phyloP scores from a whole-genome alignment of 2,113 vertebrate genomes.

The Bothrops jararaca region DNA sequence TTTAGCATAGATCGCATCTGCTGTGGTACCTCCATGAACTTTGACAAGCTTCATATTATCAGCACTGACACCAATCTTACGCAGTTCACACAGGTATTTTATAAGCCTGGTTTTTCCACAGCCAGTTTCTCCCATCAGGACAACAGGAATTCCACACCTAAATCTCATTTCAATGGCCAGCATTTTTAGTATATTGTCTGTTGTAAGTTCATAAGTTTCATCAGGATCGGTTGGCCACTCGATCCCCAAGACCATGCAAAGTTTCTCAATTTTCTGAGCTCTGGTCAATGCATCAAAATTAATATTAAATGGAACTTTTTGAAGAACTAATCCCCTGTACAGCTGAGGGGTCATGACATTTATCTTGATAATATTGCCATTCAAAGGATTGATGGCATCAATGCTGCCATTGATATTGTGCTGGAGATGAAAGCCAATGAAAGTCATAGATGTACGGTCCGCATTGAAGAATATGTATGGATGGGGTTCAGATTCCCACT shows the following conservation, averaged over 20 bases:
- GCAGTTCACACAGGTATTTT: conserved; percentile 85
- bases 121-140: conserved; percentile 97
- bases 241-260: conserved; percentile 86
- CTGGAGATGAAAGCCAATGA: conserved; percentile 89
- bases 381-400: conserved; percentile 79
- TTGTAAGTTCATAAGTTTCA: conserved; percentile 90
- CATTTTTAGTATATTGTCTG: conserved; percentile 91
- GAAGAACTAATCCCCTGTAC: conserved; percentile 73
- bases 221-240: conserved; percentile 83
- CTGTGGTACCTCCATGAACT: conserved; percentile 91
- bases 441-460: conserved; percentile 89
- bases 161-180: conserved; percentile 95
- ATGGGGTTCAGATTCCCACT: conserved; percentile 94
- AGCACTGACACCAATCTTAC: conserved; percentile 57
- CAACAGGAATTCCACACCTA: conserved; percentile 90
- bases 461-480: conserved; percentile 94
- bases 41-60: conserved; percentile 92
- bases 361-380: conserved; percentile 72
- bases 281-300: conserved; percentile 83
- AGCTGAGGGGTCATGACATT: conserved; percentile 77
- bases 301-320: conserved; percentile 87
- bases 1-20: conserved; percentile 79
- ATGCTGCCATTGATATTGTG: conserved; percentile 47
- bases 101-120: conserved; percentile 94
- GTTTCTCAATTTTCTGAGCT: conserved; percentile 78